A percentile compares a stretch with the other conserved stretches of the same genome.
These are phyloP conservation scores for Styela plicata DNA, from an alignment of 23 tunicate genomes.

Conservation along the genomic window DNA sequence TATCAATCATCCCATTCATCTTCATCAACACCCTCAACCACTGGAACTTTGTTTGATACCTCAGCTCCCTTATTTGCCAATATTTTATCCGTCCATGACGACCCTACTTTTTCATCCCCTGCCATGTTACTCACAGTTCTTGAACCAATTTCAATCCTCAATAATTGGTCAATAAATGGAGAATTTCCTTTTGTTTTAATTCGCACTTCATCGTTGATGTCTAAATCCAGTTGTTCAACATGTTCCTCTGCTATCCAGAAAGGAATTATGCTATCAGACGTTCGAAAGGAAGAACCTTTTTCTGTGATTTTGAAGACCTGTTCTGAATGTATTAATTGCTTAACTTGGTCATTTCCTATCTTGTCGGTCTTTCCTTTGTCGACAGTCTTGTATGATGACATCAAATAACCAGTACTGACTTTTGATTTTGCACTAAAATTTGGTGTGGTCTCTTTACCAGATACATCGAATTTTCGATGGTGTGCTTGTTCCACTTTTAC, in stretches of 20 bases:
- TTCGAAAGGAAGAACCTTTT: background rate
- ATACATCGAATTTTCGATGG: conserved; percentile 13
- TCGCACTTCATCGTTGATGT: conserved; percentile 12
- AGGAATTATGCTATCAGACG: background rate
- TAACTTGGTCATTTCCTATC: background rate
- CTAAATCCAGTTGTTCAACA: conserved; percentile 17
- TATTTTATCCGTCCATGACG: conserved; percentile 35
- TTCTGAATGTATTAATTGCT: background rate
- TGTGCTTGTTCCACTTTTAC: conserved; percentile 19
- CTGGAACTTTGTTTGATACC: background rate
- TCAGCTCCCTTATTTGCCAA: conserved; percentile 19
- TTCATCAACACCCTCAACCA: conserved; percentile 26
- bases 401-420: conserved; percentile 32
- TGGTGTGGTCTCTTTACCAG: conserved; percentile 24
- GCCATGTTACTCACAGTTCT: conserved; percentile 24
- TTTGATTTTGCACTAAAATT: conserved; percentile 23
- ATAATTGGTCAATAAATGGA: conserved; percentile 13
- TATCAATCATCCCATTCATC: conserved; percentile 30
- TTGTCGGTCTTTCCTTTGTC: conserved; percentile 20
- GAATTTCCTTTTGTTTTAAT: conserved; percentile 24
- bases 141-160: conserved; percentile 2
- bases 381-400: conserved; percentile 25
- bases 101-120: conserved; percentile 21
- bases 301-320: background rate
- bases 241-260: conserved; percentile 18